These are phyloP conservation scores for Nephrotoma guestfalica DNA, from an alignment of 2,888 invertebrate genomes.

Conservation along the genomic window DNA sequence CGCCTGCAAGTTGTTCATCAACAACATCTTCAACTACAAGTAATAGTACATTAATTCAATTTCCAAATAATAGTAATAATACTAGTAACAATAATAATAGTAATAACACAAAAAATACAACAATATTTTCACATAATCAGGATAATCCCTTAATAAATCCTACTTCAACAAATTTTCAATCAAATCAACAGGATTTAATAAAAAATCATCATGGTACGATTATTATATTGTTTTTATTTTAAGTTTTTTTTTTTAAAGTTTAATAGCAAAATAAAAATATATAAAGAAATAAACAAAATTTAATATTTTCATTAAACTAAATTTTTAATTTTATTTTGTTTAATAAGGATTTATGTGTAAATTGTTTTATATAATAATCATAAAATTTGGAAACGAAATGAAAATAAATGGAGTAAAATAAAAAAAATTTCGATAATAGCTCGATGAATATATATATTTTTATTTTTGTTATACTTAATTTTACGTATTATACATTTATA, in stretches of 20 bases:
- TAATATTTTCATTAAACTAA: not conserved
- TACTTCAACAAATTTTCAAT: constrained; percentile 8
- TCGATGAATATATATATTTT: not conserved
- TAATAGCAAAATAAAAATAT: not conserved
- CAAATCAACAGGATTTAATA: constrained; percentile 11
- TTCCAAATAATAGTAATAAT: constrained; percentile 8
- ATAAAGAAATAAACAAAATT: not conserved
- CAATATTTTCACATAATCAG: constrained; percentile 11
- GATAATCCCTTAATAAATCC: constrained; percentile 10
- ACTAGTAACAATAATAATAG: not conserved
- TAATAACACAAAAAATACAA: constrained; percentile 8
- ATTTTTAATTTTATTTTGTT: not conserved
- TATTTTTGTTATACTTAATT: not conserved
- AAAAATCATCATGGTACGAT: constrained; percentile 12
- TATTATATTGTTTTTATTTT: not conserved
- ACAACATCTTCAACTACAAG: constrained; percentile 12
- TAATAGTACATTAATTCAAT: constrained; percentile 13
- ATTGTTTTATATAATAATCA: not conserved
- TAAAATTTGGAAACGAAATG: not conserved
- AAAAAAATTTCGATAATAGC: not conserved
- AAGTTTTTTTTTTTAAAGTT: not conserved
- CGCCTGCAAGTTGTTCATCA: constrained; percentile 12
- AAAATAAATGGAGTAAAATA: not conserved
- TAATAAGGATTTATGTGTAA: not conserved
- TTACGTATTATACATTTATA: not conserved